Conservation (phyloP, 2,113 vertebrate genomes). For the Indri indri region DNA sequence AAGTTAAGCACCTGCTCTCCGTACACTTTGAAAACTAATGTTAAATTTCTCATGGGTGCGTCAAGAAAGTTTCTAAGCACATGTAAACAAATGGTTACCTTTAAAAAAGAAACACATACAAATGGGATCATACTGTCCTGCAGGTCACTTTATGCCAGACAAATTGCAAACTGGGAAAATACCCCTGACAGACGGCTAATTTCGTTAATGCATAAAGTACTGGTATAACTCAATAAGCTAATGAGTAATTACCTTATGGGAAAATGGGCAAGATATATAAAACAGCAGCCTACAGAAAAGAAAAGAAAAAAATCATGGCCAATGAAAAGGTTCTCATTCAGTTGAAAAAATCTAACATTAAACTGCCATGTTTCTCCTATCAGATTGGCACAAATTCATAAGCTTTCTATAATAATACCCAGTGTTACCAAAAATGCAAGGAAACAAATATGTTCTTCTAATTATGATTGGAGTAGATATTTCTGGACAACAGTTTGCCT, state of each 20-base stretch:
- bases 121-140: background rate
- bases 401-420: background rate
- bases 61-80: background rate
- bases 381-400: background rate
- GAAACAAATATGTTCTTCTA: background rate
- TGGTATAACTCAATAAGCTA: background rate
- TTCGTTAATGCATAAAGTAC: background rate
- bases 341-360: background rate
- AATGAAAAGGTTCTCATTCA: background rate
- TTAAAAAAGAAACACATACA: background rate
- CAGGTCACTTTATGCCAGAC: background rate
- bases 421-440: background rate
- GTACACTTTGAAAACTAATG: background rate
- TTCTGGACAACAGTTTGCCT: slow-evolving; percentile 2
- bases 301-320: background rate
- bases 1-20: background rate
- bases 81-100: background rate
- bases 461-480: background rate
- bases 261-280: background rate
- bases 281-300: background rate
- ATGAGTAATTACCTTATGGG: background rate
- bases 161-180: background rate
- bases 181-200: background rate
- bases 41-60: background rate
- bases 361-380: background rate